Evolutionary conservation across 2,113 vertebrate species (phyloP).

Genomic region (Myodes glareolus): DNA sequence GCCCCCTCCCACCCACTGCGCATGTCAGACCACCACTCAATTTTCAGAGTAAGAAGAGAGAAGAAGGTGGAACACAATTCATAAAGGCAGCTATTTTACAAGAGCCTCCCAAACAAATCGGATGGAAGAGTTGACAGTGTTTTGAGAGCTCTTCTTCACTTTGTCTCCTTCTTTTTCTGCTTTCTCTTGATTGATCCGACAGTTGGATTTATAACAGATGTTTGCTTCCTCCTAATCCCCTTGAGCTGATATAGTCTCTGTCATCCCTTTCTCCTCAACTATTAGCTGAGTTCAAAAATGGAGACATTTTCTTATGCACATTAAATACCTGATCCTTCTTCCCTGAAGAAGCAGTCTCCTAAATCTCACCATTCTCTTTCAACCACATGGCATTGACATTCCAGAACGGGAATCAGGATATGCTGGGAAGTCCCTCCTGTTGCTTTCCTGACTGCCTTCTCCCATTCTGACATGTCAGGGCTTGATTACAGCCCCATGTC

Average conservation of each 20-base stretch:
- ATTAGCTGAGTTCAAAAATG: not conserved
- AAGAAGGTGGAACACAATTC: not conserved
- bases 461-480: not conserved
- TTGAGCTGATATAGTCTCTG: not conserved
- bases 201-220: not conserved
- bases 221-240: not conserved
- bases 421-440: rapidly evolving
- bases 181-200: not conserved
- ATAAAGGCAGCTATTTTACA: not conserved
- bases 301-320: not conserved
- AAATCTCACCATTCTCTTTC: not conserved
- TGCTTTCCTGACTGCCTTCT: not conserved
- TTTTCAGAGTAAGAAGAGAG: not conserved
- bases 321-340: not conserved
- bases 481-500: not conserved
- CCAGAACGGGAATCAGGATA: not conserved
- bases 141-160: not conserved
- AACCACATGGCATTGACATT: not conserved
- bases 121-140: not conserved
- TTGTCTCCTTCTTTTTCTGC: not conserved
- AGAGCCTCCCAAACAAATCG: not conserved
- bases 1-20: no score
- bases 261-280: not conserved
- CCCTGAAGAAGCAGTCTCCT: not conserved
- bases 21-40: not conserved